A percentile compares a stretch with the other conserved stretches of the same genome.
These are phyloP conservation scores for Entomobrya proxima DNA, from an alignment of 2,888 invertebrate species.

Conservation along the genomic window DNA sequence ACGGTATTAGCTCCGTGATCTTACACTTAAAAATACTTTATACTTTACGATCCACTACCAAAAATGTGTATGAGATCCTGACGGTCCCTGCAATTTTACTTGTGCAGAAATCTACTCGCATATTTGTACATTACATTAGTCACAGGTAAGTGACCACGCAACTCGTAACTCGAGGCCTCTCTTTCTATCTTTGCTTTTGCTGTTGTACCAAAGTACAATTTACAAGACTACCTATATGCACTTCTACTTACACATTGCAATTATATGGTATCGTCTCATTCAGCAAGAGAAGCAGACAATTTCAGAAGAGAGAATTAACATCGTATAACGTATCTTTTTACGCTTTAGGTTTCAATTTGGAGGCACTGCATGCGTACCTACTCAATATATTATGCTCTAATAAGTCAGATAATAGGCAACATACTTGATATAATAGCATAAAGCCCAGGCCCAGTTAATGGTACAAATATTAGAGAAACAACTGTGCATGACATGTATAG, in stretches of 20 bases:
- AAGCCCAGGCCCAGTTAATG: background rate
- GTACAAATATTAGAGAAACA: background rate
- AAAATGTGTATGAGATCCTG: background rate
- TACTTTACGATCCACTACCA: background rate
- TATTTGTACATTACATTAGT: constrained; percentile 53
- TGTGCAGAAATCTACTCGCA: background rate
- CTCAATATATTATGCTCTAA: constrained; percentile 13
- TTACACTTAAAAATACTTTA: background rate
- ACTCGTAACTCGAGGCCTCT: constrained; percentile 49
- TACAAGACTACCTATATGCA: too few relatives aligned
- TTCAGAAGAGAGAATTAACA: too few relatives aligned
- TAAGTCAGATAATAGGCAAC: constrained; percentile 1
- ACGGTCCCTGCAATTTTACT: background rate
- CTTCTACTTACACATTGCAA: too few relatives aligned
- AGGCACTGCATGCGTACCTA: background rate
- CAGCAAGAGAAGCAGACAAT: too few relatives aligned
- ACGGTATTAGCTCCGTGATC: background rate
- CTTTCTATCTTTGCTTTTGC: background rate
- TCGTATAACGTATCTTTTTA: too few relatives aligned
- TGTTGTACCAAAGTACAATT: too few relatives aligned
- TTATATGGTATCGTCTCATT: too few relatives aligned
- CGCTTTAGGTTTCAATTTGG: background rate
- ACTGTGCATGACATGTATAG: background rate
- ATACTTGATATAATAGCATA: background rate
- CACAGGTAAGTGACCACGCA: constrained; percentile 57